These are phyloP conservation scores for Diarsia rubi DNA, from an alignment of 2,888 invertebrate species.

Conservation along the genomic window DNA sequence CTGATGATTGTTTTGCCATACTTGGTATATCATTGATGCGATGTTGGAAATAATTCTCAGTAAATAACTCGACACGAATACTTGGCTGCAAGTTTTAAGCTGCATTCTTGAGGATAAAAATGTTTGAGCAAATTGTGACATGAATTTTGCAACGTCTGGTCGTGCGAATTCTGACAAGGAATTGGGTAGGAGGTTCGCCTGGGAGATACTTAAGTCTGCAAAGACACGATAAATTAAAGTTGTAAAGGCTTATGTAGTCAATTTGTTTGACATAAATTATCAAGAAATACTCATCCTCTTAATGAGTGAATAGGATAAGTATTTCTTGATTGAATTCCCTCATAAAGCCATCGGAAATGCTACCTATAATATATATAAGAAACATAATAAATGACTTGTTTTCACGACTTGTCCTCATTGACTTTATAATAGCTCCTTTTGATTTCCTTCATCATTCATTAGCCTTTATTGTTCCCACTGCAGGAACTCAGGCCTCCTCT, in stretches of 20 bases:
- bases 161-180: constrained; percentile 1
- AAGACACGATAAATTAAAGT: neutral
- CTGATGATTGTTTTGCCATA: constrained; percentile 54
- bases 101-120: constrained; percentile 31
- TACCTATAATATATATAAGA: constrained; percentile 6
- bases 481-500: no score
- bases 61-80: constrained; percentile 54
- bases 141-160: constrained; percentile 11
- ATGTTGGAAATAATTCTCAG: constrained; percentile 54
- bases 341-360: constrained; percentile 8
- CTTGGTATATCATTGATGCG: constrained; percentile 51
- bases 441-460: no score
- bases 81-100: constrained; percentile 46
- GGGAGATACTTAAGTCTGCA: neutral
- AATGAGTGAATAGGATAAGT: no score
- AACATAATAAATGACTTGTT: constrained; percentile 26
- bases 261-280: neutral
- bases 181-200: neutral
- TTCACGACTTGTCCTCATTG: constrained; percentile 38
- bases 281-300: neutral
- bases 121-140: constrained; percentile 13
- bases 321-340: no score
- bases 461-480: no score
- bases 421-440: constrained; percentile 42
- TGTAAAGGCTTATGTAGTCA: neutral